Base-by-base conservation (phyloP, 2,113 vertebrate genomes). In the Protobothrops flavoviridis region DNA sequence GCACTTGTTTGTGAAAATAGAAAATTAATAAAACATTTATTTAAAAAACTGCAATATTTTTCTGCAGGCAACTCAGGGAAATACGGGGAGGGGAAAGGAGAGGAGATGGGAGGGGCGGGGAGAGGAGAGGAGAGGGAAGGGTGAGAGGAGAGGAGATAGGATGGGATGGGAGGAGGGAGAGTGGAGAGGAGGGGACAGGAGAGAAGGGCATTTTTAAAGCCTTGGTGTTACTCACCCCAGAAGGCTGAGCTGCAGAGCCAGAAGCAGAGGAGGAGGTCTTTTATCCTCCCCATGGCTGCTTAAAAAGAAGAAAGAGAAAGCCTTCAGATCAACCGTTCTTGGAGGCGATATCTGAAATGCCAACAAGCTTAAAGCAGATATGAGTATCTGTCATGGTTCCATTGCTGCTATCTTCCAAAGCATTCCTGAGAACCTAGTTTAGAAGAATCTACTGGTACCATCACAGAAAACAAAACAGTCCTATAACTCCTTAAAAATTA, bases 151-250 rank as follows among this genome's bases (percentile, higher is more conserved):
- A 53, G 45, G 45, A 48, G 45, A 48, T 48, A 48, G 48, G 48
- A 48, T 9, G 48, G 48, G 48, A 1, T 50, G 48, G 48, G 48
- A 50, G 48, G 1, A 48, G 48, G 48, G 48, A 50, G 48, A 50
- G 48, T 7, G 48, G 48, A 48, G 4, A 4, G 45, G 45, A 50
- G 48, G 12, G 12, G 13, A 53, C 0, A 0, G 15, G 15, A 55
- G 15, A 17, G 53, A 15, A 55, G 53, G 17, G 53, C 15, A 20
- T 50, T 29, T 87, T 74, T 74, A 39, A 74, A 39, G 17, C 26
- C 2, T n/a, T 33, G 9, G 20, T n/a, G 10, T 89, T 74, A 55
- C 91, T 92, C 85, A 92, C 91, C 91, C 91, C 87, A 56, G 50
- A 43, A 81, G 69, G 33, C 48, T n/a, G 91, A 69, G 9, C 20